Conservation (phyloP, 2,888 invertebrate genomes). For the Cynaeus angustus region DNA sequence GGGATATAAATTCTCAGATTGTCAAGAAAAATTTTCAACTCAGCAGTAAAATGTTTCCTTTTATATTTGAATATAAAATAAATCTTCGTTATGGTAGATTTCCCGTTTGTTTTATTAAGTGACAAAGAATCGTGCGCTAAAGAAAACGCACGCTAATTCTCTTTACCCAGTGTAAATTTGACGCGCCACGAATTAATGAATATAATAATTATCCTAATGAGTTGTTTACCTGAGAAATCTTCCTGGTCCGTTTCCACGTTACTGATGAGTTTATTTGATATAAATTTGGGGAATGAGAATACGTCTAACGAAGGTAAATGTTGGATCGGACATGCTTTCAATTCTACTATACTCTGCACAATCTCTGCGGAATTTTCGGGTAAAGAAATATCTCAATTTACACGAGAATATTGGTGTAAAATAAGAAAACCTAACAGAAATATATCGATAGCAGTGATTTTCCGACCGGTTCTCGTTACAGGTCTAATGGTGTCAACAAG, state of each 20-base stretch:
- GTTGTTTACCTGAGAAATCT: constrained; percentile 39
- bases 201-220: constrained; percentile 45
- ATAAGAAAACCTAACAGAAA: constrained; percentile 34
- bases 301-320: constrained; percentile 39
- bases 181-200: constrained; percentile 40
- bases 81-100: constrained; percentile 58
- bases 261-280: constrained; percentile 36
- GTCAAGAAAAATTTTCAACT: constrained; percentile 67
- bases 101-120: constrained; percentile 57
- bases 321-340: constrained; percentile 24
- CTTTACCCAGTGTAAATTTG: constrained; percentile 27
- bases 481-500: constrained; percentile 50
- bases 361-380: constrained; percentile 2
- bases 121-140: constrained; percentile 39
- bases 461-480: constrained; percentile 32
- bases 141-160: constrained; percentile 34
- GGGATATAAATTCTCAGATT: constrained; percentile 67
- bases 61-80: constrained; percentile 61
- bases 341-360: constrained; percentile 14
- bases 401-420: constrained; percentile 19
- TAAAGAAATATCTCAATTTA: constrained; percentile 27
- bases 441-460: constrained; percentile 30
- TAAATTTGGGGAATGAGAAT: constrained; percentile 44
- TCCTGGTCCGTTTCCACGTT: constrained; percentile 31
- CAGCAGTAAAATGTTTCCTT: constrained; percentile 63